Evolutionary conservation across 2,113 vertebrate genomes (phyloP).

Genomic region (Fulica atra): DNA sequence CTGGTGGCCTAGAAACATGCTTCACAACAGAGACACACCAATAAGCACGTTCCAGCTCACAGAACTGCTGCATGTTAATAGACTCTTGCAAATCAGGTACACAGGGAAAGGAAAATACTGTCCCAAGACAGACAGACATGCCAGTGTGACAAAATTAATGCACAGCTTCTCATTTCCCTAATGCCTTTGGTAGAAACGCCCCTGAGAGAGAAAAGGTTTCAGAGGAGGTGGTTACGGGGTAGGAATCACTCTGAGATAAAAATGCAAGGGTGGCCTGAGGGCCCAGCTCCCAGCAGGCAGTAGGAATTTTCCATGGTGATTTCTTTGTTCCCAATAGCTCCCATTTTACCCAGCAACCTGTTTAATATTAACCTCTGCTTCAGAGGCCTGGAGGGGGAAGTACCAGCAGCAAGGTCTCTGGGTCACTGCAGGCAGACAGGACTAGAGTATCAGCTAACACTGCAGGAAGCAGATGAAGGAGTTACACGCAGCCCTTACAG

Average conservation of each 20-base stretch:
- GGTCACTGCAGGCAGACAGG: neutral
- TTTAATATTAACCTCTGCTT: slow-evolving; percentile 20
- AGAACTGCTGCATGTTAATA: neutral
- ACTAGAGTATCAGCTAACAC: neutral
- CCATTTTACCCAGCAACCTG: neutral
- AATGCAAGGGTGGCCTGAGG: neutral
- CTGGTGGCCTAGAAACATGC: neutral
- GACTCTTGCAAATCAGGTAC: neutral
- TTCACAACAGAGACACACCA: neutral
- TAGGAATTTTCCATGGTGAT: neutral
- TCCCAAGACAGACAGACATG: rapidly evolving
- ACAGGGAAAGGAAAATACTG: neutral
- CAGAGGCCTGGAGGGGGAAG: neutral
- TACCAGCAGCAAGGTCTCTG: neutral
- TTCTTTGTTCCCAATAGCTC: neutral
- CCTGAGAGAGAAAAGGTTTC: neutral
- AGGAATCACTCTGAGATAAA: neutral
- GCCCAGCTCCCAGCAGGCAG: neutral
- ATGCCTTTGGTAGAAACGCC: rapidly evolving
- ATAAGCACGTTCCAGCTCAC: neutral
- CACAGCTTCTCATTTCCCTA: neutral
- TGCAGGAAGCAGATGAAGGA: neutral
- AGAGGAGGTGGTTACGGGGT: neutral
- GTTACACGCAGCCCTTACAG: rapidly evolving
- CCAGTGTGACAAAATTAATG: neutral